Base-by-base conservation (phyloP, 2,113 vertebrate species). In the Australoheros scitulus region DNA sequence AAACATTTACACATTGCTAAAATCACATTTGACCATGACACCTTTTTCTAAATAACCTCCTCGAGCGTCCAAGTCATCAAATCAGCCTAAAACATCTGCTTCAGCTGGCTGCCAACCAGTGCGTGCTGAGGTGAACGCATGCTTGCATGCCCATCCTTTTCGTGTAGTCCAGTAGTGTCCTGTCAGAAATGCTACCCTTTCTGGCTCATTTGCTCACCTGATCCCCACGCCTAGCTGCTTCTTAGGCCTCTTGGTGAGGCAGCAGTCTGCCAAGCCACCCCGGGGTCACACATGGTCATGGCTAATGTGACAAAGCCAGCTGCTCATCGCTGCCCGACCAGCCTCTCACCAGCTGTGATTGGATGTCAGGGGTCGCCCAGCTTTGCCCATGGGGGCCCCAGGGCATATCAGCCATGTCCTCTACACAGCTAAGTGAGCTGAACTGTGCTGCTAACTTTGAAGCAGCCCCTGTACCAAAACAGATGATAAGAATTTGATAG, bases 271-370 rank as follows among this genome's bases (percentile, higher is more conserved):
- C 87, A 22, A 80, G 38, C 80, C 85, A 64, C 81, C 82, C 63
- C 7, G 76, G 72, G 93, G 92, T 94, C 93, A 32, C 82, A 36
- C 65, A 4, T 6, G 50, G 89, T 88, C 83, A 80, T 84, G 41
- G 87, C 60, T 90, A 90, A 93, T 81, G 89, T 91, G 92, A 89
- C 94, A 85, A 81, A 91, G 82, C 90, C 94, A 94, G 93, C 90
- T 94, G 94, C 84, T 94, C 77, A 29, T 76, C 61, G 80, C 75
- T 20, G 86, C 84, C 87, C 50, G 24, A 82, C 70, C 81, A 68
- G 80, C 75, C 80, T 80, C 87, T 80, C 77, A 59, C 85, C 92
- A 92, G 92, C 92, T 93, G 91, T 81, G 92, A 85, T 81, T 89
- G 84, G 88, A 88, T 93, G 90, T 93, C 86, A 88, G 86, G 75